phyloP scores from a whole-genome alignment of 2,113 vertebrate genomes.

The Nerophis lumbriciformis region DNA sequence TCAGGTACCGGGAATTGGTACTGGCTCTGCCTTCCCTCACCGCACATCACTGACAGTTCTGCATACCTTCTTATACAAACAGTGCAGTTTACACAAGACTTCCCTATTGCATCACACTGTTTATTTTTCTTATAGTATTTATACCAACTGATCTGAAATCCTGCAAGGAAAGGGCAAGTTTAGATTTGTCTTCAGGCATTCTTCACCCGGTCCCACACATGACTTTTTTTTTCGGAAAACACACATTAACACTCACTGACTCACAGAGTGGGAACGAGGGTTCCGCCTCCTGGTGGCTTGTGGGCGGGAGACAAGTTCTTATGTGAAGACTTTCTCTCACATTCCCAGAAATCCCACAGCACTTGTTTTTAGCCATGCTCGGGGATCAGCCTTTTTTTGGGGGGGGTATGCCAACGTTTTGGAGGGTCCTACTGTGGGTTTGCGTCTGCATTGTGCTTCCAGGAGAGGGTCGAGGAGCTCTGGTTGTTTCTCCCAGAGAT shows the following conservation, averaged over 20 bases:
- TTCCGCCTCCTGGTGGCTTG: constrained; percentile 4
- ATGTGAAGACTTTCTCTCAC: constrained; percentile 19
- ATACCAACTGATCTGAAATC: not conserved
- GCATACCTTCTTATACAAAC: too few species aligned
- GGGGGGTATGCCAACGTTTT: constrained; percentile 28
- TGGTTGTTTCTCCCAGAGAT: constrained; percentile 32
- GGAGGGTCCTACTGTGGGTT: constrained; percentile 34
- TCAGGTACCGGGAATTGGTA: too few species aligned
- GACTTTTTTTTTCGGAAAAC: constrained; percentile 2
- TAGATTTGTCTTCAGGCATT: not conserved
- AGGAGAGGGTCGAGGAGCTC: constrained; percentile 19
- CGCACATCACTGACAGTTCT: too few species aligned
- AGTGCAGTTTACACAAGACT: not conserved
- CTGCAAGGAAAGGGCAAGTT: not conserved
- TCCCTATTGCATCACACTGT: not conserved
- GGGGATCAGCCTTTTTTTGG: not conserved
- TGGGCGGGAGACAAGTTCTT: constrained; percentile 27
- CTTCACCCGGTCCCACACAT: not conserved
- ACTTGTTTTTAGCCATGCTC: constrained; percentile 20
- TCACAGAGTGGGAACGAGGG: not conserved
- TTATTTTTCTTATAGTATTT: not conserved
- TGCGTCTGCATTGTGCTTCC: constrained; percentile 32
- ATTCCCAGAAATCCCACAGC: constrained; percentile 25
- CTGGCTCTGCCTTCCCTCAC: too few species aligned
- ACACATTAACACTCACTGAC: not conserved